A percentile compares a stretch with the other conserved stretches of the same genome.
These are phyloP conservation scores for Porites australiensis DNA, from an alignment of 64 coral and sea anemone species.

Conservation along the genomic window DNA sequence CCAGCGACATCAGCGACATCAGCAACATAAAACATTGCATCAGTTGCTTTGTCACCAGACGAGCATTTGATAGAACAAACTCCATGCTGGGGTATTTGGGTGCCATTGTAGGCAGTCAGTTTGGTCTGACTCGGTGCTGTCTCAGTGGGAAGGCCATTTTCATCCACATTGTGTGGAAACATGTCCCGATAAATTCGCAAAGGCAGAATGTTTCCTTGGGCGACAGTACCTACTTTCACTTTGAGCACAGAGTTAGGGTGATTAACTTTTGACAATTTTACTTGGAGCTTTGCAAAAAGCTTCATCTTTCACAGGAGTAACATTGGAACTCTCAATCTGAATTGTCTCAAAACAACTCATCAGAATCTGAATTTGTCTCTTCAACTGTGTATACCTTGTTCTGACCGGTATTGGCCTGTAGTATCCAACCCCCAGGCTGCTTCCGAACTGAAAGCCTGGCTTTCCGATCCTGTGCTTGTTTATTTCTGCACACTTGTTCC, in stretches of 20 bases:
- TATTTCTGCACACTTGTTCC: slow-evolving; percentile 1
- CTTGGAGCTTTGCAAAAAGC: slow-evolving; percentile 7
- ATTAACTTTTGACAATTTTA: background rate
- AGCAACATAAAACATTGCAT: slow-evolving; percentile 34
- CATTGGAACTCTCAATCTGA: background rate
- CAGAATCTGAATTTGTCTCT: background rate
- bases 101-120: slow-evolving; percentile 26
- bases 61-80: slow-evolving; percentile 19
- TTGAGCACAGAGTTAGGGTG: slow-evolving; percentile 11
- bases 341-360: background rate
- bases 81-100: slow-evolving; percentile 1
- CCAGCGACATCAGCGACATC: background rate
- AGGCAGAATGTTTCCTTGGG: slow-evolving; percentile 52
- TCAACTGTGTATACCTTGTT: background rate
- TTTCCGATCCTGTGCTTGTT: background rate
- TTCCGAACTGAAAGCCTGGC: background rate
- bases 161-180: slow-evolving; percentile 29
- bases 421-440: background rate
- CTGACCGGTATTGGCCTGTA: background rate
- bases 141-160: slow-evolving; percentile 16
- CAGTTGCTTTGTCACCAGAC: slow-evolving; percentile 4
- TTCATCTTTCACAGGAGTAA: background rate
- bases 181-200: slow-evolving; percentile 37
- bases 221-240: slow-evolving; percentile 49
- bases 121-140: background rate